Base-by-base conservation (phyloP, 2,888 invertebrate species). In the Hypercompe scribonia region DNA sequence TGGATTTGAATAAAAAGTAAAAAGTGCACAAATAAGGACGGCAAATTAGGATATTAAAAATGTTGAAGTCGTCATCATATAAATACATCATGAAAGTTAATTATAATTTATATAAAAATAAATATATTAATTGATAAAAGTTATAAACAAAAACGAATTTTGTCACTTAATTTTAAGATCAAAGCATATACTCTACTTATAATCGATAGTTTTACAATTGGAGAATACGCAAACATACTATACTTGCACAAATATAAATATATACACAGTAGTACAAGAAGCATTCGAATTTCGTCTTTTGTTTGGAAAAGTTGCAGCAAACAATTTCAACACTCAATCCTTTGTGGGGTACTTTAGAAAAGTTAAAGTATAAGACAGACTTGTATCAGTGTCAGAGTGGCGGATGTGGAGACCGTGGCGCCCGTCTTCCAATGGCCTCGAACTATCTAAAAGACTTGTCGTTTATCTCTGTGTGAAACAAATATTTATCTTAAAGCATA, bases 261-360 rank as follows among this genome's bases (percentile, higher is more conserved):
- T n/a, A n/a, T n/a, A n/a, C 79, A 81, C 86, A 85, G 74, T 80
- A 80, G 81, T 61, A 18, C 80, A 89, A 92, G 91, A 91, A 90
- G 89, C 90, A 92, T 90, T 92, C 87, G 82, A 87, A 85, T 89
- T 87, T 85, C 85, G 89, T 88, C 91, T 92, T 92, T 91, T 91
- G 90, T 92, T 91, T 90, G 88, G 85, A 85, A 90, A 91, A 93
- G 89, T 93, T 88, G 86, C 84, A 88, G 91, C 91, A 93, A 92
- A 91, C 92, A 93, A 93, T 92, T 94, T 94, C 90, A 92, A 94
- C 92, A 91, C 92, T 90, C 92, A 91, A 91, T 93, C 90, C 94
- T 94, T 94, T 94, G 94, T 91, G 92, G 92, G 87, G 88, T 89
- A 90, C 90, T 92, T 93, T 90, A 88, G 84, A 86, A 90, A 93